Evolutionary conservation across 2,888 invertebrate species (phyloP), one percentile per base, ranked within the genome.

Genomic region (Lepidonotus clava): DNA sequence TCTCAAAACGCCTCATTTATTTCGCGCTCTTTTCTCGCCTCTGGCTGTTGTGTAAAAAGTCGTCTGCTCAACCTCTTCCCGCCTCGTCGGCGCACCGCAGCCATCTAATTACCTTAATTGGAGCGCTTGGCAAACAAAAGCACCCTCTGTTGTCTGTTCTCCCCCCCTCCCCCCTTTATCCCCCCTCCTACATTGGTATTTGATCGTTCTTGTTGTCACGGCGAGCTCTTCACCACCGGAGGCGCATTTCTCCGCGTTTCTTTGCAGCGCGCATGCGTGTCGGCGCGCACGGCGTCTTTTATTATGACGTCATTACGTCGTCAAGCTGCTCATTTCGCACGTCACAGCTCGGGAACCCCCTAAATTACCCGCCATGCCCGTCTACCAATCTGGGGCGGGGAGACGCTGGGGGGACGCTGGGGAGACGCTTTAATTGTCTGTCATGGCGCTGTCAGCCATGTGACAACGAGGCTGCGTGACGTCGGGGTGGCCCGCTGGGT

Each of bases 91-190:
- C 76, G 76, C 76, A 34, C 76, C 76, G 21, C 32, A 76, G 38
- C 38, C 76, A 76, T 76, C 76, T 76, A 76, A 76, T 76, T 76
- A 76, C 76, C 4, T 38, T 76, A 76, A 76, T 76, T 76, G 76
- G 76, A 76, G 38, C 76, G 76, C 76, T 76, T 76, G 76, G 40
- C 76, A 76, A 76, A 76, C 76, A 76, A 76, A 40, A 76, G 76
- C 21, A 76, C 21, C 76, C 76, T 61, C 76, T 76, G 76, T 76
- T 61, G 61, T 61, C 61, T 24, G 1, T 24, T 24, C 61, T 2
- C 53, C 53, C 18, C 53, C 53, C 53, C 11, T 53, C 53, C 53
- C 21, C n/a, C 21, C 53, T 53, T 53, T 53, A 53, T 53, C 18
- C 53, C 53, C n/a, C n/a, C n/a, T n/a, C n/a, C n/a, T n/a, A n/a